Percentiles rank a stretch among this genome's conserved stretches.
phyloP scores from a whole-genome alignment of 1,140 invertebrate species.

The Drosophila parvula region DNA sequence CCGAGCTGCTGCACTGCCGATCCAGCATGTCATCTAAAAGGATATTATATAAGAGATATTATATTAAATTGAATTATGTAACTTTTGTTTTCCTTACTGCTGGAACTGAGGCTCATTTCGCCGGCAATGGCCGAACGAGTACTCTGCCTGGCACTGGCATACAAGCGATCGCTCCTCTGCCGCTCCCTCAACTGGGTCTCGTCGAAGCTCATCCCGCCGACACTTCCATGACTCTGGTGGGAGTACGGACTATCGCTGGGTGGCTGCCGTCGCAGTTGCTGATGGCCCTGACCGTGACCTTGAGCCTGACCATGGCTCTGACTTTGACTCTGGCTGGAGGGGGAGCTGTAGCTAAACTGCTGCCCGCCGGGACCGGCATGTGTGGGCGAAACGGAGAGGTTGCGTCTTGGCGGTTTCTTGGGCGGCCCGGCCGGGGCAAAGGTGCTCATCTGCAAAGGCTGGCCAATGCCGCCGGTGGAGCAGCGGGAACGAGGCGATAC shows the following conservation, averaged over 20 bases:
- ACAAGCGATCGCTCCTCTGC: conserved; percentile 70
- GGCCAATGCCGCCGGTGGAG: conserved; percentile 69
- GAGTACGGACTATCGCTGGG: conserved; percentile 76
- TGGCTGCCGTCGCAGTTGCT: conserved; percentile 51
- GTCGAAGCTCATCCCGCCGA: conserved; percentile 79
- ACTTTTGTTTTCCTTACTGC: conserved; percentile 49
- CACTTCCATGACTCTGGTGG: conserved; percentile 78
- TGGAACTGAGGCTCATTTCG: conserved; percentile 69
- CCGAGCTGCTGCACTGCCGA: conserved; percentile 70
- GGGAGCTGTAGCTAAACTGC: conserved; percentile 75
- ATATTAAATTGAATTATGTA: no score
- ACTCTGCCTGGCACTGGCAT: conserved; percentile 76
- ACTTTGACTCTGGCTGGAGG: conserved; percentile 70
- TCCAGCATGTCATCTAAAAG: conserved; percentile 75
- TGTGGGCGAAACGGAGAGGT: conserved; percentile 91
- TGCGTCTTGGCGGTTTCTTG: conserved; percentile 93
- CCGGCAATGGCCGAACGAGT: conserved; percentile 65
- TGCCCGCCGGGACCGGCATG: conserved; percentile 63
- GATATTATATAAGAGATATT: not conserved
- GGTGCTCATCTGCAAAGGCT: conserved; percentile 70
- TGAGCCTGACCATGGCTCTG: conserved; percentile 44
- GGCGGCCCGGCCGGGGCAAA: conserved; percentile 89
- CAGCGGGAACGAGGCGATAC: conserved; percentile 78
- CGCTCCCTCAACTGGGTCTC: conserved; percentile 73
- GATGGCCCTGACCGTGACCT: conserved; percentile 1